Conservation (phyloP, 2,888 invertebrate genomes). For the Hipparchia sbordonii region DNA sequence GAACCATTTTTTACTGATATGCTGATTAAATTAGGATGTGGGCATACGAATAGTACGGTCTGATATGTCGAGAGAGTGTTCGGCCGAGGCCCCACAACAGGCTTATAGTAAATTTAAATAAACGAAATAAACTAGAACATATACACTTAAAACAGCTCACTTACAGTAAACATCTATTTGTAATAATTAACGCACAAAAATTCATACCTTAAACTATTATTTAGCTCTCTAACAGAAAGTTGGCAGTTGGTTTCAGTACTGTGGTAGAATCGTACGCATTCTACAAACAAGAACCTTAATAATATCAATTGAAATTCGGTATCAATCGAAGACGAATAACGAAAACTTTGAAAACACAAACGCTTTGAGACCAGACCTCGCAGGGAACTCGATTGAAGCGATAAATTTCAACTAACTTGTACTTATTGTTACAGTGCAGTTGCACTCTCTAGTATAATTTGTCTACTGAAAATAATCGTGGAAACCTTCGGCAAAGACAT, state of each 20-base stretch:
- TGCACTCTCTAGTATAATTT: slow-evolving; percentile 18
- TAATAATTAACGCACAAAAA: slow-evolving; percentile 72
- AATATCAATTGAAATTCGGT: slow-evolving; percentile 73
- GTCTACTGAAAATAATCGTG: slow-evolving; percentile 20
- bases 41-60: slow-evolving; percentile 25
- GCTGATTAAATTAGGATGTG: slow-evolving; percentile 53
- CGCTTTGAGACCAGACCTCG: slow-evolving; percentile 31
- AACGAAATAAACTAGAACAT: slow-evolving; percentile 77
- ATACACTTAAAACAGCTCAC: slow-evolving; percentile 72
- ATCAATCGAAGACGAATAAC: slow-evolving; percentile 51
- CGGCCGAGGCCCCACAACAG: slow-evolving; percentile 67
- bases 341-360: slow-evolving; percentile 31
- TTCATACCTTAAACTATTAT: slow-evolving; percentile 63
- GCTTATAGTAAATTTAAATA: slow-evolving; percentile 73
- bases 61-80: slow-evolving; percentile 63
- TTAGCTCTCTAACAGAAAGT: slow-evolving; percentile 67
- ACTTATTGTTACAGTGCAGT: slow-evolving; percentile 42
- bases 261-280: slow-evolving; percentile 53
- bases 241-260: slow-evolving; percentile 79
- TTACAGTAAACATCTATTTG: slow-evolving; percentile 69
- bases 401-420: slow-evolving; percentile 39
- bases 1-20: slow-evolving; percentile 54
- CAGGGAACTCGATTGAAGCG: slow-evolving; percentile 10
- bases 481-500: slow-evolving; percentile 6
- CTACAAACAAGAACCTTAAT: slow-evolving; percentile 61